Base-by-base conservation (phyloP, 2,113 vertebrate genomes). In the Crypturellus undulatus region DNA sequence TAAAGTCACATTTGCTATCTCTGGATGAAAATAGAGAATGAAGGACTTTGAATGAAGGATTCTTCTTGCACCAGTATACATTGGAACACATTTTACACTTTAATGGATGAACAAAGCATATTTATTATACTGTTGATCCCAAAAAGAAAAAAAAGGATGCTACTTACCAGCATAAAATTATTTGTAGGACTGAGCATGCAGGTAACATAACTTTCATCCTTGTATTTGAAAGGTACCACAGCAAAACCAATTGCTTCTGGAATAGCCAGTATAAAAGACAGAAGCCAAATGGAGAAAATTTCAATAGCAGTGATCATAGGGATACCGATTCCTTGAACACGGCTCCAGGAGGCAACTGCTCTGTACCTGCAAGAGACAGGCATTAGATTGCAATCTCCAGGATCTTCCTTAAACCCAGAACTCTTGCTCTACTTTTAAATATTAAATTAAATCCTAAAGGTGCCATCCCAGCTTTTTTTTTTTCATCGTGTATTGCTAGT, bases 331-430 rank as follows among this genome's bases (percentile, higher is more conserved):
- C 99, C 99, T 93, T 99, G 99, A 20, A 99, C 99, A 25, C 99
- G 98, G 95, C 98, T 99, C 99, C 99, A 99, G 15, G 99, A 99
- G 0, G 99, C 99, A 81, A 99, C 99, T 24, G 99, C 99, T 91
- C 99, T 98, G 81, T 99, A 99, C 97, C 99, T 99, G 97, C 38
- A 94, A 93, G 63, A 93, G 52, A 84, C 22, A 84, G 42, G 15
- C 2, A 7, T 75, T 65, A 8, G 9, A 63, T 90, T 83, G 43
- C 47, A 83, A 10, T 34, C 6, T 34, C 12, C 15, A 6, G 6
- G 49, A 59, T 47, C 54, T 71, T 79, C 73, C 49, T 83, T 49
- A 36, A 71, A 72, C 65, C 51, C 36, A 77, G 54, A 78, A 2
- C 20, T 59, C 47, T 79, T 3, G 0, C 14, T 70, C 80, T 30